Conservation (phyloP, 1,140 invertebrate species). For the Zaprionus davidi region DNA sequence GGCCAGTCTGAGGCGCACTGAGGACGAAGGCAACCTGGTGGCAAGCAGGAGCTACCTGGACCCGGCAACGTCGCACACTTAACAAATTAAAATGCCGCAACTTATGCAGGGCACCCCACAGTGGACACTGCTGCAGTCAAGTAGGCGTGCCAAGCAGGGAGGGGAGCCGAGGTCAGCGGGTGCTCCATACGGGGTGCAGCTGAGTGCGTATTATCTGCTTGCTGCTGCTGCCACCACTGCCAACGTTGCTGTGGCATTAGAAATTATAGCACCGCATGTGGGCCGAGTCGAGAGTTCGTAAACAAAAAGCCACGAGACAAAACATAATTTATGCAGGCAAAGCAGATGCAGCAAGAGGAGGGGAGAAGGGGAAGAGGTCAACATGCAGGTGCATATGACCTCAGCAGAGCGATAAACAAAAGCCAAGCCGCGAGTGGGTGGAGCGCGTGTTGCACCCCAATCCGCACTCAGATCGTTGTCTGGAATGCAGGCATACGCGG, state of each 20-base stretch:
- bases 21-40: neutral
- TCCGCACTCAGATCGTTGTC: conserved; percentile 16
- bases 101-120: conserved; percentile 14
- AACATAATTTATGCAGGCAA: conserved; percentile 57
- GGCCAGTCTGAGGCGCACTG: neutral
- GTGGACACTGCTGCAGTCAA: conserved; percentile 39
- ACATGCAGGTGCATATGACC: conserved; percentile 22
- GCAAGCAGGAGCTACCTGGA: neutral
- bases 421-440: conserved; percentile 12
- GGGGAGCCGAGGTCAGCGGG: conserved; percentile 16
- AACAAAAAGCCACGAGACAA: conserved; percentile 30
- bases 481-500: neutral
- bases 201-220: conserved; percentile 15
- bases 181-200: neutral
- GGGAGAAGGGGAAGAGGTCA: conserved; percentile 5
- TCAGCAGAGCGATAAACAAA: conserved; percentile 56
- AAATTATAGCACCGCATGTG: conserved; percentile 46
- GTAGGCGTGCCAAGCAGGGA: conserved; percentile 25
- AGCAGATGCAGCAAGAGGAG: conserved; percentile 3
- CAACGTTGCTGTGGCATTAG: conserved; percentile 57
- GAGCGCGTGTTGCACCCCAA: neutral
- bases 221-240: neutral
- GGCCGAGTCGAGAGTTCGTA: conserved; percentile 9
- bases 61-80: conserved; percentile 52
- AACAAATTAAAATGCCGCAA: conserved; percentile 75